Evolutionary conservation across 2,797 vertebrate species (phyloP).

Genomic region (Lerista edwardsae): DNA sequence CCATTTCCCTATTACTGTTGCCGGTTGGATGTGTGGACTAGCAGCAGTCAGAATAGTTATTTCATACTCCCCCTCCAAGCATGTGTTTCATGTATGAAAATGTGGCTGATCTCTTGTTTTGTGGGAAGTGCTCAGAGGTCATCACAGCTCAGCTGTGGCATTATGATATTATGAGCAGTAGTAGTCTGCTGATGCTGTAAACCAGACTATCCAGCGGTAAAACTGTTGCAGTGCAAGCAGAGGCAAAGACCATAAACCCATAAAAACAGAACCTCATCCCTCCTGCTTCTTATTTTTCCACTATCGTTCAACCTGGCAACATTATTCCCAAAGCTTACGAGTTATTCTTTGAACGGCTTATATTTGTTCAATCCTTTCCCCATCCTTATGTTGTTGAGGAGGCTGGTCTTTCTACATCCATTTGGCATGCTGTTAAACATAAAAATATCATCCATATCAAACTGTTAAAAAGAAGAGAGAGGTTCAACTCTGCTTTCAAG

Average conservation of each 20-base stretch:
- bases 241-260: neutral
- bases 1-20: neutral
- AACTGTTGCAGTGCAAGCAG: neutral
- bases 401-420: neutral
- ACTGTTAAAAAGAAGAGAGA: neutral
- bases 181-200: too few species aligned
- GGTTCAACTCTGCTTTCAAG: neutral
- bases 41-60: neutral
- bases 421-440: neutral
- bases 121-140: neutral
- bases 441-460: neutral
- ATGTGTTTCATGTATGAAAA: neutral
- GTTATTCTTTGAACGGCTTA: neutral
- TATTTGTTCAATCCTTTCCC: neutral
- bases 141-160: neutral
- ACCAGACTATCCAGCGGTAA: too few species aligned
- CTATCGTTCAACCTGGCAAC: neutral
- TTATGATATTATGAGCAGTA: neutral
- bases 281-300: neutral
- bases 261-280: neutral
- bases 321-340: neutral
- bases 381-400: neutral
- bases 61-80: neutral
- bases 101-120: neutral
- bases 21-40: neutral